Base-by-base conservation (phyloP, 2,113 vertebrate species). In the Nanorana parkeri region DNA sequence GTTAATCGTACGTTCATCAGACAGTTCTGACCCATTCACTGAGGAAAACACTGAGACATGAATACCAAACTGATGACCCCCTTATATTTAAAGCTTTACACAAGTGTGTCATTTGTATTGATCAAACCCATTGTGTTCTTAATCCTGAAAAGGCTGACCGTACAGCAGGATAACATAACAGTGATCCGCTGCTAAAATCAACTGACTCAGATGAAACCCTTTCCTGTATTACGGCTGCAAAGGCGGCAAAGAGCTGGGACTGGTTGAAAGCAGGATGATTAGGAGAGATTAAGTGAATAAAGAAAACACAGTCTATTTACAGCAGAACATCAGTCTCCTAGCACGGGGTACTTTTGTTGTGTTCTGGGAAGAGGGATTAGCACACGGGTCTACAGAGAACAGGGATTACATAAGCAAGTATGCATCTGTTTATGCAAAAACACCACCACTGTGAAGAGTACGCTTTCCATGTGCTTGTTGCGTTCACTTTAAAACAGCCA, bases 61-160 rank as follows among this genome's bases (percentile, higher is more conserved):
- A 88, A 85, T 74, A 79, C 88, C 56, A 88, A 95, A 93, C 63
- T 93, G 95, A 95, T 96, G 96, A 96, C 92, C 86, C 87, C n/a
- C 85, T 88, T 86, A 94, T 89, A 90, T 87, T 83, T 85, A 83
- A 76, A 84, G 88, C 78, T 85, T 89, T 86, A 86, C 87, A 67
- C 84, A 73, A 19, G 79, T 87, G 88, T 90, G 91, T 93, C 93
- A 91, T 89, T 89, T 91, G 89, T 89, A 88, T 91, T 93, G 93
- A 91, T 89, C 92, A 89, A 89, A 52, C 85, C 82, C 79, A 86
- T 91, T 96, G 95, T 94, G 69, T 87, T 29, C 86, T 89, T 90
- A 90, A 91, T 91, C 92, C 87, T 90, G 93, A 88, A 89, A 91
- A 86, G 91, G 90, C 91, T 93, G 90, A 93, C 91, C 60, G 0